Percentiles rank a stretch among this genome's conserved stretches.
Evolutionary conservation across 2,888 invertebrate genomes (phyloP).

Genomic region (Ptychoptera contaminata): DNA sequence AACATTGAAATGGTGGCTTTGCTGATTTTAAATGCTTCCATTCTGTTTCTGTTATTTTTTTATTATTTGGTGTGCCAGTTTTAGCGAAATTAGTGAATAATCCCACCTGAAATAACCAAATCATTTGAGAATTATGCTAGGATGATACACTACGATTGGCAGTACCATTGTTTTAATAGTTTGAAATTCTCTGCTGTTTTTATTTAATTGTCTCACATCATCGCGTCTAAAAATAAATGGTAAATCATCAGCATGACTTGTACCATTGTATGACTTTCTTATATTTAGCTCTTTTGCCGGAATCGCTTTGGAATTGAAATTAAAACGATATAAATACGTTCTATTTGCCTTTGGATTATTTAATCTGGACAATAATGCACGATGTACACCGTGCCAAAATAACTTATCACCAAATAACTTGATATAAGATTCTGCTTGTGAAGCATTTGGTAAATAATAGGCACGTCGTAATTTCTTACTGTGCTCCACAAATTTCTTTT

Average conservation of each 20-base stretch:
- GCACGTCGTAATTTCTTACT: neutral
- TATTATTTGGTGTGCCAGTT: slow-evolving; percentile 23
- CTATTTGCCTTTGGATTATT: slow-evolving; percentile 17
- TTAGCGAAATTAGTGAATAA: slow-evolving; percentile 24
- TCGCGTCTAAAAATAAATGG: slow-evolving; percentile 20
- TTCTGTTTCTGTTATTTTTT: slow-evolving; percentile 4
- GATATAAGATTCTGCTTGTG: neutral
- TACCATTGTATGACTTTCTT: slow-evolving; percentile 16
- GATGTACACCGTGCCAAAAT: slow-evolving; percentile 23
- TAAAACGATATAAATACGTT: slow-evolving; percentile 28
- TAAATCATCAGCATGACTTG: slow-evolving; percentile 27
- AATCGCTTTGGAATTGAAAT: slow-evolving; percentile 20
- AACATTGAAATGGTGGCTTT: slow-evolving; percentile 16
- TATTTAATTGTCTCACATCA: too few relatives aligned
- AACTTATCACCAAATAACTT: neutral
- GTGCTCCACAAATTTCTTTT: too few relatives aligned
- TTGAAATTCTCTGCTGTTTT: slow-evolving; percentile 3
- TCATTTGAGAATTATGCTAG: too few relatives aligned
- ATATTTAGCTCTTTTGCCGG: too few relatives aligned
- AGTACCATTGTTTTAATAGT: slow-evolving; percentile 5
- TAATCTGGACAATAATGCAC: slow-evolving; percentile 18
- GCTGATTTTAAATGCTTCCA: slow-evolving; percentile 6
- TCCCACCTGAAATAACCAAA: slow-evolving; percentile 11
- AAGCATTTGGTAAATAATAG: neutral
- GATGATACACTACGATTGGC: too few relatives aligned